phyloP scores from a whole-genome alignment of 92 coral and sea anemone genomes.

The Phenganax marumi region DNA sequence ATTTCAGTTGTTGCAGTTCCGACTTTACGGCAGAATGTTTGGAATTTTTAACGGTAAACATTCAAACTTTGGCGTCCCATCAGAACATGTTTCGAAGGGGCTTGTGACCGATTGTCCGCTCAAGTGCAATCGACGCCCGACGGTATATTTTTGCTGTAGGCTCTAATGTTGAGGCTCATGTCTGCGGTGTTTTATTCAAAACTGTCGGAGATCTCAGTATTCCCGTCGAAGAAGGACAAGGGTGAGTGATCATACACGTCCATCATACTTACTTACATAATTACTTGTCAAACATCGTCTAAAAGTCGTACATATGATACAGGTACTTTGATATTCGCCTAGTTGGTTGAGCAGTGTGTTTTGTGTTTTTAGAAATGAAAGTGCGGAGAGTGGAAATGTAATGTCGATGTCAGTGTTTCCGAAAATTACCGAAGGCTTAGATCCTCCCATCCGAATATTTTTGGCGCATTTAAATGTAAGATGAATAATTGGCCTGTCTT shows the following conservation, averaged over 20 bases:
- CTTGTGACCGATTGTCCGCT: background rate
- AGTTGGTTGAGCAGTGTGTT: background rate
- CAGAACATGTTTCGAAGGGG: too few species aligned
- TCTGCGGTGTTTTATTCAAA: slow-evolving; percentile 44
- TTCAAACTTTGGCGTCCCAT: too few species aligned
- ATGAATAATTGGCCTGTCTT: background rate
- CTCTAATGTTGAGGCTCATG: slow-evolving; percentile 51
- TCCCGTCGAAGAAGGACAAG: slow-evolving; percentile 36
- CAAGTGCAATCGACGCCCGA: background rate
- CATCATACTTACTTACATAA: background rate
- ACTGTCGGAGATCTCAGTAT: slow-evolving; percentile 42
- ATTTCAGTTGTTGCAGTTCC: too few species aligned
- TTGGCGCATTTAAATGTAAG: slow-evolving; percentile 73
- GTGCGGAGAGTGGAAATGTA: slow-evolving; percentile 23
- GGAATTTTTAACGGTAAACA: too few species aligned
- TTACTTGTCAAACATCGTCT: too few species aligned
- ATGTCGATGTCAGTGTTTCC: slow-evolving; percentile 39
- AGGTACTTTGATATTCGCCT: background rate
- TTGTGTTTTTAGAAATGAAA: background rate
- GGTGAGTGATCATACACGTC: background rate
- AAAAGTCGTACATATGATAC: background rate
- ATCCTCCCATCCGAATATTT: slow-evolving; percentile 84
- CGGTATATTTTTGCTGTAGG: slow-evolving; percentile 15
- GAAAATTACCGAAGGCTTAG: slow-evolving; percentile 29
- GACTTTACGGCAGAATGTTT: too few species aligned